These are phyloP conservation scores for Auanema sp. DNA, from an alignment of 2,888 invertebrate genomes.

Conservation along the genomic window DNA sequence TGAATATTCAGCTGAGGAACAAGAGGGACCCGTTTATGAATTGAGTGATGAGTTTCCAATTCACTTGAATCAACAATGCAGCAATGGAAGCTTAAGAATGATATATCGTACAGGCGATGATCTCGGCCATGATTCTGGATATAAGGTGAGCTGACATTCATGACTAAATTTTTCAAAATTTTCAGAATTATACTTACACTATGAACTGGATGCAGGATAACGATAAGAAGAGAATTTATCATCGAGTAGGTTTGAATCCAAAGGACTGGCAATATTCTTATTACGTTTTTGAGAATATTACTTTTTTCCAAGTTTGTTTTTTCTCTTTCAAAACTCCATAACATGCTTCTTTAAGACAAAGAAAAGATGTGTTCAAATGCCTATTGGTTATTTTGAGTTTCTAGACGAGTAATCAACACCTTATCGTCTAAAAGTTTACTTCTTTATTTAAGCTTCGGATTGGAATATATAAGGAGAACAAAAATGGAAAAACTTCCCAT, in stretches of 20 bases:
- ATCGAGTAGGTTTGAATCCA: conserved; percentile 12
- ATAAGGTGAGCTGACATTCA: neutral
- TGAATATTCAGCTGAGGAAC: too few relatives aligned
- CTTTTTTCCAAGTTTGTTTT: conserved; percentile 18
- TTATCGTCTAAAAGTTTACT: conserved; percentile 4
- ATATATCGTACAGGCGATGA: conserved; percentile 6
- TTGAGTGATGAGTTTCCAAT: conserved; percentile 12
- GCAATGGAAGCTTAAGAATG: conserved; percentile 3
- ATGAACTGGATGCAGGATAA: conserved; percentile 14
- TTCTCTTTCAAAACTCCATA: neutral
- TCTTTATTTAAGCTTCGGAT: conserved; percentile 3
- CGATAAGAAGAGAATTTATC: conserved; percentile 13
- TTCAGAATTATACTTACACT: too few relatives aligned
- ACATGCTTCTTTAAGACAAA: conserved; percentile 11
- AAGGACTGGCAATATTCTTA: conserved; percentile 15
- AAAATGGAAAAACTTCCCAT: conserved; percentile 10
- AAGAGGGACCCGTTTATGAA: conserved; percentile 4
- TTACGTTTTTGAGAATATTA: conserved; percentile 19
- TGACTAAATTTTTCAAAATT: too few relatives aligned
- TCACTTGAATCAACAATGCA: conserved; percentile 13
- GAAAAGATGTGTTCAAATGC: neutral
- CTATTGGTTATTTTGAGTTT: neutral
- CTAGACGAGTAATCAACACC: neutral
- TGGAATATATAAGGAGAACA: conserved; percentile 8
- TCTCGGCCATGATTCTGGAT: neutral